Evolutionary conservation across 2,888 invertebrate species (phyloP), one percentile per base, ranked within the genome.

Genomic region (Tetramorium bicarinatum): DNA sequence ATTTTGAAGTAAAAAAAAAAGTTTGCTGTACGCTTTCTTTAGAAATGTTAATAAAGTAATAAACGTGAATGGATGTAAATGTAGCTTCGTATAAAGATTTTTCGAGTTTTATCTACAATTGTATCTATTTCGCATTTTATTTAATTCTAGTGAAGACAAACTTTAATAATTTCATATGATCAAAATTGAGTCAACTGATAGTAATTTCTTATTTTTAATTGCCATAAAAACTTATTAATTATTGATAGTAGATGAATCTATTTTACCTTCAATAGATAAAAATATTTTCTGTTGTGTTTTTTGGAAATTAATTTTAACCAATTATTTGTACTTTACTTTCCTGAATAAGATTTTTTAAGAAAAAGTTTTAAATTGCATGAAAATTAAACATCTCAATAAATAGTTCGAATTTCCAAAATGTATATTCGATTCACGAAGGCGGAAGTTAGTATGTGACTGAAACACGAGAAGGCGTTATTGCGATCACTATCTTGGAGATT

Each of bases 401-500:
- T 47, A 15, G 6, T n/a, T 75, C 15, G 13, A 62, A 75, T 75
- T 59, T 59, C 41, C 6, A 13, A 13, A 74, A 44, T 34, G n/a
- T 44, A 62, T 15, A 21, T 75, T 61, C 1, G 44, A 47, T 47
- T n/a, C 34, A 29, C 15, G 7, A 47, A 66, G 47, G 47, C 9
- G 34, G 21, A 62, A n/a, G 9, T 6, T 34, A 11, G 34, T 75
- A 62, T 62, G 25, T 11, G 44, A 47, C 21, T 18, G 62, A 62
- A 21, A 61, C 29, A 61, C 29, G 74, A 44, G 41, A 74, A 74
- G n/a, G 9, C 29, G n/a, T 15, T 34, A 62, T 75, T 47, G 44
- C 47, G 62, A 44, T 74, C 3, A 44, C 61, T 74, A 74, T 62
- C n/a, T 34, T 47, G 15, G 11, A 62, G 29, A 75, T 75, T 18